Conservation (phyloP, 2,113 vertebrate genomes). For the Cervus canadensis region DNA sequence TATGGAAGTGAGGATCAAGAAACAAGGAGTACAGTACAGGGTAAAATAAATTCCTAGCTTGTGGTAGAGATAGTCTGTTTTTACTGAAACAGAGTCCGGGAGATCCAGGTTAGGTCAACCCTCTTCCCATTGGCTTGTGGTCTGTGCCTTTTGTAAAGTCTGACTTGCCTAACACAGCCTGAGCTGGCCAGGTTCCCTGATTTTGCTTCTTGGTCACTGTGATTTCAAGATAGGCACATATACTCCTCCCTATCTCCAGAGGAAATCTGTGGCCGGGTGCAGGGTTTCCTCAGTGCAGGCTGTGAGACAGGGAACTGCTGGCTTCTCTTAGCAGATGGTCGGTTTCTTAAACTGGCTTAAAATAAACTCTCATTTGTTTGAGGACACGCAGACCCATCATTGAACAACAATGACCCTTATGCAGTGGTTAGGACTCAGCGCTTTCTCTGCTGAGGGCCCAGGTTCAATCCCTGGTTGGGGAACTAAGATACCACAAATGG, state of each 20-base stretch:
- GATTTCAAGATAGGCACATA: conserved; percentile 52
- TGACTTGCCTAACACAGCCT: background rate
- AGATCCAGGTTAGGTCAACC: background rate
- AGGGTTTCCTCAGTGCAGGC: conserved; percentile 14
- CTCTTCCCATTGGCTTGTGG: background rate
- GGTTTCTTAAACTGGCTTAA: background rate
- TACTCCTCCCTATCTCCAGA: conserved; percentile 12
- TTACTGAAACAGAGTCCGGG: background rate
- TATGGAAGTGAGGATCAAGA: background rate
- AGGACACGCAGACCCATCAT: background rate
- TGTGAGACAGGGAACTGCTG: conserved; percentile 22
- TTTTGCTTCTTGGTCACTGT: conserved; percentile 52
- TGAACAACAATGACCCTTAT: background rate
- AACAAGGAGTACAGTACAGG: background rate
- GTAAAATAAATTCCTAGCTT: background rate
- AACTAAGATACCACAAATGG: background rate
- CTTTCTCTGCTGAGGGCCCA: background rate
- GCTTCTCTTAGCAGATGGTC: background rate
- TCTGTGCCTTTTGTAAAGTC: background rate
- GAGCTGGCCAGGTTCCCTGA: conserved; percentile 49
- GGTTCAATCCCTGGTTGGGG: background rate
- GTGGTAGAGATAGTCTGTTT: background rate
- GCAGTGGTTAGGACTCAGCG: background rate
- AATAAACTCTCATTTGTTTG: conserved; percentile 26
- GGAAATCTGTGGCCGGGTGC: conserved; percentile 28